phyloP scores from a whole-genome alignment of 2,113 vertebrate genomes.

The Hemicordylus capensis region DNA sequence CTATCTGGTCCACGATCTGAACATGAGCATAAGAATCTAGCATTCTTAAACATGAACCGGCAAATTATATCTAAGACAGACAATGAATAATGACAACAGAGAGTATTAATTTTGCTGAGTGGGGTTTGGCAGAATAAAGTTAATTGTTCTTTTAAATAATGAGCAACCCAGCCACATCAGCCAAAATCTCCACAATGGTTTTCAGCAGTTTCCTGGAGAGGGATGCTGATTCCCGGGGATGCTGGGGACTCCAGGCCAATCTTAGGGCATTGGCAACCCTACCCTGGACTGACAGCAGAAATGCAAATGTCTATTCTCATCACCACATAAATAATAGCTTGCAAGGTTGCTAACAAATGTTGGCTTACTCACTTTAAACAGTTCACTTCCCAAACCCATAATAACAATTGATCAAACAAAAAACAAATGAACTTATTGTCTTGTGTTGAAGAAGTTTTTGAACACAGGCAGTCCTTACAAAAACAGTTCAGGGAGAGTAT shows the following conservation, averaged over 20 bases:
- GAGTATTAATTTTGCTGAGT: constrained; percentile 39
- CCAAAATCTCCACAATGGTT: too few species aligned
- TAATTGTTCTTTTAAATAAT: constrained; percentile 55
- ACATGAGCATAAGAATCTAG: constrained; percentile 6
- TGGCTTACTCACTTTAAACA: constrained; percentile 17
- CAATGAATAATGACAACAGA: constrained; percentile 58
- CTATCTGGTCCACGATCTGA: neutral
- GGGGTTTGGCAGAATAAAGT: constrained; percentile 47
- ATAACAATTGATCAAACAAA: constrained; percentile 34
- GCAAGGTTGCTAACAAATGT: neutral
- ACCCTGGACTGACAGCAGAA: constrained; percentile 39
- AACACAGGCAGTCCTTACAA: neutral
- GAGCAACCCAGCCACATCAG: constrained; percentile 55
- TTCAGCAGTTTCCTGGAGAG: too few species aligned
- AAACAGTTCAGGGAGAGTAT: neutral
- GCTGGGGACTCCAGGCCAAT: too few species aligned
- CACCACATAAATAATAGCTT: constrained; percentile 38
- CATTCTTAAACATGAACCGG: constrained; percentile 26
- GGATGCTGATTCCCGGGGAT: too few species aligned
- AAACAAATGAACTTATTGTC: constrained; percentile 16
- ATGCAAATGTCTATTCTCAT: constrained; percentile 35
- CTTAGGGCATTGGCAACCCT: too few species aligned
- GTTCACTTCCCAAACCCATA: constrained; percentile 31
- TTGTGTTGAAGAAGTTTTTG: constrained; percentile 29
- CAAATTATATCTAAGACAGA: constrained; percentile 30